Evolutionary conservation across 1,140 invertebrate genomes (phyloP).

Genomic region (Leptinotarsa undecemlineata): DNA sequence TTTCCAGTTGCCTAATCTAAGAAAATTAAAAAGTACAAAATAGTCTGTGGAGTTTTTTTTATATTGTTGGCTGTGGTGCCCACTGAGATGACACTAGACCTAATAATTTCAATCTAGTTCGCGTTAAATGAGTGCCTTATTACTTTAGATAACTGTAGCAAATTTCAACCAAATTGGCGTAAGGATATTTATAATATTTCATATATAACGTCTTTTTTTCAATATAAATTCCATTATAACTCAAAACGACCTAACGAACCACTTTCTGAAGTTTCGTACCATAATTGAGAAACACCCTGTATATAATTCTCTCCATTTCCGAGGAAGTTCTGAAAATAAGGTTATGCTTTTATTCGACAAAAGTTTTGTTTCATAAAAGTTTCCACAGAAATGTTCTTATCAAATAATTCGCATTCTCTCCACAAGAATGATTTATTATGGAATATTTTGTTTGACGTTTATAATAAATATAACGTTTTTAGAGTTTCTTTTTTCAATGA

Average conservation of each 20-base stretch:
- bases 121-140: background rate
- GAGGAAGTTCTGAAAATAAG: no score
- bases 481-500: no score
- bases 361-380: no score
- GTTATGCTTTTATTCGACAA: no score
- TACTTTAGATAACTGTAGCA: background rate
- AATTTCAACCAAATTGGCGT: background rate
- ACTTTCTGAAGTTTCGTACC: background rate
- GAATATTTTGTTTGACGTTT: no score
- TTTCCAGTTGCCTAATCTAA: no score
- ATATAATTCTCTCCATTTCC: no score
- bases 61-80: background rate
- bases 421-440: no score
- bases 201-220: background rate
- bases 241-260: background rate
- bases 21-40: background rate
- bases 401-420: no score
- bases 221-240: background rate
- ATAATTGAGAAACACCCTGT: background rate
- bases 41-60: background rate
- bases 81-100: background rate
- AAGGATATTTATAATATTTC: background rate
- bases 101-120: background rate
- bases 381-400: no score
- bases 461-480: no score